Conservation (phyloP, 2,888 invertebrate genomes). For the Pammene aurita region DNA sequence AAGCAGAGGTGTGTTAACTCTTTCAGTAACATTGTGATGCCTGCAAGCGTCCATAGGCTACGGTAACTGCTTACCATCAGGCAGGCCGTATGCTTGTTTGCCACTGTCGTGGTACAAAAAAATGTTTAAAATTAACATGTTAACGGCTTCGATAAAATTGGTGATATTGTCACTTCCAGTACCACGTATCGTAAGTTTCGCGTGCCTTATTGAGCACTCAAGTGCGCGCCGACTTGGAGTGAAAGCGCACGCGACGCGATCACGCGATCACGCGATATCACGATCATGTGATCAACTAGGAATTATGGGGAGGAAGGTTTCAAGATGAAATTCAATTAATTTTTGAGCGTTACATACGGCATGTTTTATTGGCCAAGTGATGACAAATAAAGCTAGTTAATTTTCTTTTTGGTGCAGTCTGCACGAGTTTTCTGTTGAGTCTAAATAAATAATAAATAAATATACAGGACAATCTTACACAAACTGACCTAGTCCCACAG, state of each 20-base stretch:
- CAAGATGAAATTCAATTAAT: conserved; percentile 36
- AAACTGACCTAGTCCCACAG: too few relatives aligned
- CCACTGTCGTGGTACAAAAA: too few relatives aligned
- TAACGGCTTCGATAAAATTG: too few relatives aligned
- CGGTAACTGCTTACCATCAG: too few relatives aligned
- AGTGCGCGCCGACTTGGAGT: conserved; percentile 65
- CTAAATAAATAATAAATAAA: too few relatives aligned
- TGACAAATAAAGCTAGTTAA: neutral
- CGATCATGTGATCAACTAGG: conserved; percentile 50
- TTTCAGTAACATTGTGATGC: too few relatives aligned
- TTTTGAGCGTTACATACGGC: conserved; percentile 3
- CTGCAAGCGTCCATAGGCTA: too few relatives aligned
- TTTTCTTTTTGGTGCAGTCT: neutral
- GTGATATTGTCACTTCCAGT: conserved; percentile 35
- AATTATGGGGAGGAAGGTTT: conserved; percentile 29
- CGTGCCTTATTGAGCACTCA: conserved; percentile 77
- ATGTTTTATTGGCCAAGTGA: neutral
- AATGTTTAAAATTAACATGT: too few relatives aligned
- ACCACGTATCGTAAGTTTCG: conserved; percentile 44
- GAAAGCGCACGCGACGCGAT: conserved; percentile 70
- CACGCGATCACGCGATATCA: conserved; percentile 70
- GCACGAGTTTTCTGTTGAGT: too few relatives aligned
- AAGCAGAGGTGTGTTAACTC: too few relatives aligned
- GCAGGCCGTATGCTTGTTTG: too few relatives aligned
- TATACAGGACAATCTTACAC: too few relatives aligned